Conservation (phyloP, 2,113 vertebrate species). For the Seriola dumerili region DNA sequence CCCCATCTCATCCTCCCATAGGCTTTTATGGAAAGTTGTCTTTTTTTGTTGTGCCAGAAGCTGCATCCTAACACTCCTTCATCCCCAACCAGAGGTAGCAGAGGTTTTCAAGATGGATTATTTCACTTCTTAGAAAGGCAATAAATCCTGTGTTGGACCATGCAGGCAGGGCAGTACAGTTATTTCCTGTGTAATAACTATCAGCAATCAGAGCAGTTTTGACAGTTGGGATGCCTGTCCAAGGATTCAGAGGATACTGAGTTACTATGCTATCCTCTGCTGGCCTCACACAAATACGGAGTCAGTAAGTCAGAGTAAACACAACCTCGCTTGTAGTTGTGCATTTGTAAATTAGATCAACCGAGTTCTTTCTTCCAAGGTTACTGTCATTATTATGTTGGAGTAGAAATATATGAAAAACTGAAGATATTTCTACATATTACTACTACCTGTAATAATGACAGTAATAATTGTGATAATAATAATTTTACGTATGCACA, state of each 20-base stretch:
- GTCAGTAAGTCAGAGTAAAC: conserved; percentile 14
- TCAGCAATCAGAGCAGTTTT: conserved; percentile 13
- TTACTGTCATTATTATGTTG: not conserved
- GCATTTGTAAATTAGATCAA: not conserved
- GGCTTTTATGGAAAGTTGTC: conserved; percentile 51
- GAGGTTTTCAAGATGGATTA: conserved; percentile 52
- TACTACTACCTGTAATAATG: not conserved
- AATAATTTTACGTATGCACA: not conserved
- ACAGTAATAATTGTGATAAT: not conserved
- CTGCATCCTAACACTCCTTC: conserved; percentile 40
- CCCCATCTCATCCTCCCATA: conserved; percentile 55
- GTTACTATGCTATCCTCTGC: conserved; percentile 14
- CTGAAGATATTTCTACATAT: not conserved
- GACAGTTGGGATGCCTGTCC: conserved; percentile 32
- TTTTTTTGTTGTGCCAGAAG: conserved; percentile 58
- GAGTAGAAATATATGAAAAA: not conserved
- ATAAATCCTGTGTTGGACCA: conserved; percentile 54
- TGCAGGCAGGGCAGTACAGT: not conserved
- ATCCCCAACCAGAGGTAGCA: conserved; percentile 26
- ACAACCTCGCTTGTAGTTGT: not conserved
- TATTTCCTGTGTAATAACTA: conserved; percentile 21
- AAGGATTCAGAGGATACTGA: conserved; percentile 33
- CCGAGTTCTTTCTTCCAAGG: not conserved
- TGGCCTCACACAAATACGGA: not conserved
- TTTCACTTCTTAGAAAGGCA: conserved; percentile 45